phyloP scores from a whole-genome alignment of 2,888 invertebrate species.

The Drosophila mimetica region DNA sequence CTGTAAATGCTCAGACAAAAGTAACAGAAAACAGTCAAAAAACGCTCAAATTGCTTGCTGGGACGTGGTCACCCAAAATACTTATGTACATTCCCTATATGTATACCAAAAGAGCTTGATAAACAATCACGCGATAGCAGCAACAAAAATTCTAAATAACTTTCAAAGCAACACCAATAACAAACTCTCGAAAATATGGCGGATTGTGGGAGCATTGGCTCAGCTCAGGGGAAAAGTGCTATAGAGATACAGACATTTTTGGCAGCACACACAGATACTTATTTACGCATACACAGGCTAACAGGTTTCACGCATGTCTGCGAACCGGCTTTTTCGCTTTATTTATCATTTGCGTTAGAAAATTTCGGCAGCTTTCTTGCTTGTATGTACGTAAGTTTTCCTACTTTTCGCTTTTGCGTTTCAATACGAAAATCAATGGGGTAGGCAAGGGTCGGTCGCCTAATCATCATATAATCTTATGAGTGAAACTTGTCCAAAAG shows the following conservation, averaged over 20 bases:
- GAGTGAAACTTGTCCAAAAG: no score
- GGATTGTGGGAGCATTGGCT: slow-evolving; percentile 35
- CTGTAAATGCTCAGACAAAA: no score
- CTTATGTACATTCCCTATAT: slow-evolving; percentile 1
- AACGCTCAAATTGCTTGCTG: no score
- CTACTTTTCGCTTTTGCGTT: slow-evolving; percentile 33
- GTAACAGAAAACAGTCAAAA: no score
- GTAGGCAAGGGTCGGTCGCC: no score
- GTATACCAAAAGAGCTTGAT: slow-evolving; percentile 38
- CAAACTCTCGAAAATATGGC: slow-evolving; percentile 57
- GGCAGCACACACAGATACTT: slow-evolving; percentile 16
- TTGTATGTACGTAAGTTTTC: slow-evolving; percentile 42
- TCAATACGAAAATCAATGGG: slow-evolving; percentile 79
- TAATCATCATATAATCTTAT: no score
- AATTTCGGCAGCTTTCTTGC: slow-evolving; percentile 10
- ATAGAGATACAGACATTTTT: slow-evolving; percentile 31
- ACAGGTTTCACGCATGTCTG: slow-evolving; percentile 69
- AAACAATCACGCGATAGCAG: slow-evolving; percentile 38
- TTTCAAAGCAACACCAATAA: slow-evolving; percentile 32
- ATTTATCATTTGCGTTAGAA: slow-evolving; percentile 55
- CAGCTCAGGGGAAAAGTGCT: slow-evolving; percentile 2
- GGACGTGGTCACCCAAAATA: not conserved
- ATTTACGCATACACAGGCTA: slow-evolving; percentile 11
- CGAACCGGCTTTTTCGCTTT: slow-evolving; percentile 71
- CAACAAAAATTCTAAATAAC: slow-evolving; percentile 39